phyloP scores from a whole-genome alignment of 2,888 invertebrate genomes.

The Nemurella pictetii region DNA sequence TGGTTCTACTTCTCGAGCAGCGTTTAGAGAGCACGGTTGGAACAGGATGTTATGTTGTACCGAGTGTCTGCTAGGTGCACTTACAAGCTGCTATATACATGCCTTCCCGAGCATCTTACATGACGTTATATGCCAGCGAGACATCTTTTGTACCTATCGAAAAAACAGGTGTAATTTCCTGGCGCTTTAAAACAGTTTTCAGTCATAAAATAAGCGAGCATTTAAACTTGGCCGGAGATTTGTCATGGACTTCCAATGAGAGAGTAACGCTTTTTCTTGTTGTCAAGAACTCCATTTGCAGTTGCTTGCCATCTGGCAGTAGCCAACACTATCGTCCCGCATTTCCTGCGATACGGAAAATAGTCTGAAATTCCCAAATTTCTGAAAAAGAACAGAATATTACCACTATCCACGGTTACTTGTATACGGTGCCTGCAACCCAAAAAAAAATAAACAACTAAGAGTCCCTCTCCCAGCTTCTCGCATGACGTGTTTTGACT shows the following conservation, averaged over 20 bases:
- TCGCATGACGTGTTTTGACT: slow-evolving; percentile 42
- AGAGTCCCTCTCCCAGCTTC: background rate
- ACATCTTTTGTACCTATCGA: background rate
- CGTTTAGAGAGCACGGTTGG: background rate
- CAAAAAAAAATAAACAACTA: slow-evolving; percentile 2
- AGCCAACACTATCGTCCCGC: background rate
- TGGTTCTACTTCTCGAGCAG: background rate
- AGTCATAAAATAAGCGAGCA: background rate
- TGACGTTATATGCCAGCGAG: background rate
- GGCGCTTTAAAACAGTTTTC: background rate
- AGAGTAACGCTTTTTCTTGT: background rate
- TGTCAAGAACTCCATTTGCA: background rate
- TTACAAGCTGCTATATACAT: background rate
- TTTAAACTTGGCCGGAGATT: background rate
- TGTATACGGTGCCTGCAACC: background rate
- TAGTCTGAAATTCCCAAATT: background rate
- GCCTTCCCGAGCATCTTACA: background rate
- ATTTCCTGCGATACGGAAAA: background rate
- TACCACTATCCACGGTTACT: background rate
- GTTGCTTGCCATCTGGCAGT: background rate
- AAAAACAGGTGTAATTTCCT: background rate
- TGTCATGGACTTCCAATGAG: background rate
- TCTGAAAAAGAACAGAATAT: background rate
- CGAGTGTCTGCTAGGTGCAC: background rate
- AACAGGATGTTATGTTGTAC: slow-evolving; percentile 8